Conservation (phyloP, 2,888 invertebrate genomes). For the Phragmatobia fuliginosa region DNA sequence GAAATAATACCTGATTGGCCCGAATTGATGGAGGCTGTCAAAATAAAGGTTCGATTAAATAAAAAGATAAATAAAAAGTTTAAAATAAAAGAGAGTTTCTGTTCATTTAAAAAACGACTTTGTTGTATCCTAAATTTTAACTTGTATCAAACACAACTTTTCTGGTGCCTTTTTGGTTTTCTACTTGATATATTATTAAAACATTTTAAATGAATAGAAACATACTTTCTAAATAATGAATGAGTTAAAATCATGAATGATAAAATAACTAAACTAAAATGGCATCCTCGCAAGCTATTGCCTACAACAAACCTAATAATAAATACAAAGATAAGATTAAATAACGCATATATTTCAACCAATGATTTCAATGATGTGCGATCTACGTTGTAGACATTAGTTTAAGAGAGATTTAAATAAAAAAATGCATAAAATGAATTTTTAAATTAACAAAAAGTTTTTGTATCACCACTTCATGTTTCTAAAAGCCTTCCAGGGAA, state of each 20-base stretch:
- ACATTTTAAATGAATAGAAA: slow-evolving; percentile 64
- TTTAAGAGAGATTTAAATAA: slow-evolving; percentile 75
- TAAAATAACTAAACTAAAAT: slow-evolving; percentile 70
- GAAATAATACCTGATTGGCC: slow-evolving; percentile 94
- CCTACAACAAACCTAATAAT: slow-evolving; percentile 48
- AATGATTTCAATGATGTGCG: slow-evolving; percentile 6
- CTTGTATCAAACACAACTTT: background rate
- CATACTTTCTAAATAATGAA: slow-evolving; percentile 75
- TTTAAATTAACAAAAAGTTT: slow-evolving; percentile 79
- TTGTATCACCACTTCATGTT: slow-evolving; percentile 82
- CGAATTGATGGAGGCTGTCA: slow-evolving; percentile 88
- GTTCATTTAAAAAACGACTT: slow-evolving; percentile 62
- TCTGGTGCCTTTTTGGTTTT: background rate
- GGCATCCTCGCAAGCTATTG: slow-evolving; percentile 62
- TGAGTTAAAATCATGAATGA: slow-evolving; percentile 72
- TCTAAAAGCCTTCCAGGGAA: slow-evolving; percentile 79
- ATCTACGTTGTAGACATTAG: slow-evolving; percentile 51
- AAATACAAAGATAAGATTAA: background rate
- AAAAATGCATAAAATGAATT: slow-evolving; percentile 74
- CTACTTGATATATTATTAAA: background rate
- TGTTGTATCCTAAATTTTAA: background rate
- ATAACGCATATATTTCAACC: slow-evolving; percentile 30
- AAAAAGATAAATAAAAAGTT: slow-evolving; percentile 69
- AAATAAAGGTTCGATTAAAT: slow-evolving; percentile 89
- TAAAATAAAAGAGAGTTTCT: slow-evolving; percentile 60